Conservation (phyloP, 2,113 vertebrate genomes). For the Anhinga rufa region DNA sequence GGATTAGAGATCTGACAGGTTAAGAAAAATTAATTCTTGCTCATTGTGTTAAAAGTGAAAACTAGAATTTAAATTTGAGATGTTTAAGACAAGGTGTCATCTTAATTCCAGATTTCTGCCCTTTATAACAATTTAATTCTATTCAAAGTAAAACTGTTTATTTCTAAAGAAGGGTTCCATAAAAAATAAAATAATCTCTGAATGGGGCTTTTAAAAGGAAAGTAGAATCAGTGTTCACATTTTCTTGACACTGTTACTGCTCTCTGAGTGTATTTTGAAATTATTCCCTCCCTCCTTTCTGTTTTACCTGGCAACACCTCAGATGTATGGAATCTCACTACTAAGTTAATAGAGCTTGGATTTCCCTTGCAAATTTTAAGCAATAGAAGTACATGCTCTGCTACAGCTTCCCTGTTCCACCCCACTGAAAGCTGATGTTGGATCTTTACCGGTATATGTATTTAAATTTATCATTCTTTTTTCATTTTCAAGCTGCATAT, state of each 20-base stretch:
- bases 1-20: background rate
- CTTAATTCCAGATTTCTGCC: background rate
- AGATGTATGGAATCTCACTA: background rate
- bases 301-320: background rate
- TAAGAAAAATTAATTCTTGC: background rate
- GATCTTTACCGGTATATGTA: background rate
- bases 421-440: background rate
- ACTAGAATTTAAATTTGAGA: background rate
- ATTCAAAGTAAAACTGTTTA: background rate
- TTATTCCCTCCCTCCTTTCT: background rate
- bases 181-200: background rate
- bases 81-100: background rate
- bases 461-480: background rate
- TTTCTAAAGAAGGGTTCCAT: background rate
- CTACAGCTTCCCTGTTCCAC: background rate
- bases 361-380: background rate
- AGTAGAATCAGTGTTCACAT: background rate
- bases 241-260: background rate
- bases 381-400: rapidly evolving
- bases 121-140: background rate
- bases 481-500: background rate
- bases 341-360: background rate
- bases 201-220: background rate
- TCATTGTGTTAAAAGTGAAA: background rate
- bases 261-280: background rate